Evolutionary conservation across 2,113 vertebrate species (phyloP), one percentile per base, ranked within the genome.

Genomic region (Ellobius talpinus): DNA sequence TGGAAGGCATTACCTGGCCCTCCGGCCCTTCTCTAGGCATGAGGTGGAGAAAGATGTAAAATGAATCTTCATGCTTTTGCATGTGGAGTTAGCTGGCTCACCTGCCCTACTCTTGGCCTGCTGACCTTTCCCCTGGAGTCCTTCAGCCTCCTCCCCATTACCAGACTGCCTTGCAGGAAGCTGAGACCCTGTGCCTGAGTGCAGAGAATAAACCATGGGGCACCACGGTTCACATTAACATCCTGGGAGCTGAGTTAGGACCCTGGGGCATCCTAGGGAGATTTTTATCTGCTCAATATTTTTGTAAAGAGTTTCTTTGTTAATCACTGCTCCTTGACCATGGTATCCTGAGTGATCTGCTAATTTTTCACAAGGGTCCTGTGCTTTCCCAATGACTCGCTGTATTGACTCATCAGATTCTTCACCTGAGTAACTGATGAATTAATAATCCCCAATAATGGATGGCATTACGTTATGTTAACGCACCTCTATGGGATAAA

Each of bases 401-500:
- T 3, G 0, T 77, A 89, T 77, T 61, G 89, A 94, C 94, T 94
- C 92, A 61, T 95, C 85, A 78, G 77, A 39, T 88, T 89, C 77
- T 91, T 77, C 72, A 11, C 0, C 72, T 47, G 79, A 98, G 95
- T 13, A 87, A 36, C 81, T 78, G 87, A 97, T 85, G 94, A 93
- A 96, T 95, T 91, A 94, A 90, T 96, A 89, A 42, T 92, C 61
- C 89, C 68, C 68, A 96, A 95, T 95, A 96, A 55, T 16, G 96
- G 90, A 66, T 58, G 93, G 96, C 89, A 9, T 73, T 29, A 24
- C 5, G 73, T 94, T 89, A 39, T 14, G 42, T 39, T 82, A 93
- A 95, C 61, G 78, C 26, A 5, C 90, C 97, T 96, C 98, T 72
- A 94, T 29, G 90, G 97, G 45, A 95, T 77, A 89, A 97, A 96